Evolutionary conservation across 2,888 invertebrate genomes (phyloP), one percentile per base, ranked within the genome.

Genomic region (Gastracanthus pulcherrimus): DNA sequence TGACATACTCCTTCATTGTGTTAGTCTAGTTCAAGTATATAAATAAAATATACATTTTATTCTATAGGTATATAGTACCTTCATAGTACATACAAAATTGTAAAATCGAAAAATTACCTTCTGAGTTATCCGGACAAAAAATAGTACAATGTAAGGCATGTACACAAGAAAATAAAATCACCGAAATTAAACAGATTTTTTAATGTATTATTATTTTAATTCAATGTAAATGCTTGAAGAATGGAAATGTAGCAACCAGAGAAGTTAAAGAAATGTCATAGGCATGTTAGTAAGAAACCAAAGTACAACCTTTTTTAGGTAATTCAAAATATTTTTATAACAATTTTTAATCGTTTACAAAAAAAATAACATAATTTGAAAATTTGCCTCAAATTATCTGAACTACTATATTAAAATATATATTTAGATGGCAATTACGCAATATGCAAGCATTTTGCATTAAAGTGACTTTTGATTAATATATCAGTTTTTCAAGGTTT

Each of bases 401-500:
- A n/a, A n/a, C n/a, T n/a, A n/a, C n/a, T n/a, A n/a, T n/a, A n/a
- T n/a, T n/a, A n/a, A n/a, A n/a, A n/a, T n/a, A n/a, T n/a, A n/a
- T n/a, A n/a, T n/a, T n/a, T n/a, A n/a, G n/a, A n/a, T n/a, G n/a
- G n/a, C n/a, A n/a, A n/a, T n/a, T n/a, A n/a, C n/a, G n/a, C n/a
- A n/a, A n/a, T n/a, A n/a, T n/a, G n/a, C n/a, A n/a, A n/a, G n/a
- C n/a, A n/a, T n/a, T n/a, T n/a, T n/a, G 23, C 70, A 70, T 38
- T 71, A 31, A 45, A 74, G 60, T 41, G 45, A 45, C 60, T 34
- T 74, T 74, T 51, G n/a, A 75, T 64, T 62, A 16, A n/a, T 34
- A 26, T 9, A 23, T 48, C 23, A 34, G 11, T 0, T 2, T 62
- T 26, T 41, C 71, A 71, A 70, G 55, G 58, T 36, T 34, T 16